Conservation (phyloP, 1,140 invertebrate genomes). For the Ceratina australensis region DNA sequence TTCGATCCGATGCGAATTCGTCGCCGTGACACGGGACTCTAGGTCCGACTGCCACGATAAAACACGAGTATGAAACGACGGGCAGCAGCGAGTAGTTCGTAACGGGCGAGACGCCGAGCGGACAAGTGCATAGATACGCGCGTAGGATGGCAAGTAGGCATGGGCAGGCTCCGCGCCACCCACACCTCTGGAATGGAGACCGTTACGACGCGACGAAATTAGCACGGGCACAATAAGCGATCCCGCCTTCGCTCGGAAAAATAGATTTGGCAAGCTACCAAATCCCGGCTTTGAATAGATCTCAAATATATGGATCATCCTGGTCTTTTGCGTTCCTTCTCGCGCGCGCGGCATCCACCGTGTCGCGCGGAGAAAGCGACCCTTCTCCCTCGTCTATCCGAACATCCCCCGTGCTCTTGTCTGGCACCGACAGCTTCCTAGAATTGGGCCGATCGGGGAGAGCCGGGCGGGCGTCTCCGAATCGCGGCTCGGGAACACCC, state of each 20-base stretch:
- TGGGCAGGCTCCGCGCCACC: slow-evolving; percentile 19
- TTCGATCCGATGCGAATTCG: not conserved
- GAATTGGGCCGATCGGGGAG: no score
- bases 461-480: no score
- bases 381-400: not conserved
- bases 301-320: slow-evolving; percentile 74
- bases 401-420: no score
- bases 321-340: slow-evolving; percentile 39
- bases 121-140: no score
- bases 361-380: slow-evolving; percentile 8
- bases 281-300: slow-evolving; percentile 75
- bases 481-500: not conserved
- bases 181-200: slow-evolving; percentile 37
- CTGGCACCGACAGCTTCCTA: no score
- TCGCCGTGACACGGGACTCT: not conserved
- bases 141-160: no score
- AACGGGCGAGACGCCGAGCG: no score
- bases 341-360: not conserved
- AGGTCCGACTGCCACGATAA: not conserved
- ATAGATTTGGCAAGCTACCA: slow-evolving; percentile 77
- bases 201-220: slow-evolving; percentile 73
- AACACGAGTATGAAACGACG: no score
- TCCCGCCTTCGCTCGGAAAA: slow-evolving; percentile 75
- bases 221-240: slow-evolving; percentile 74
- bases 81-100: no score